Conservation (phyloP, 2,797 vertebrate species). For the Sternarchorhynchus goeldii region DNA sequence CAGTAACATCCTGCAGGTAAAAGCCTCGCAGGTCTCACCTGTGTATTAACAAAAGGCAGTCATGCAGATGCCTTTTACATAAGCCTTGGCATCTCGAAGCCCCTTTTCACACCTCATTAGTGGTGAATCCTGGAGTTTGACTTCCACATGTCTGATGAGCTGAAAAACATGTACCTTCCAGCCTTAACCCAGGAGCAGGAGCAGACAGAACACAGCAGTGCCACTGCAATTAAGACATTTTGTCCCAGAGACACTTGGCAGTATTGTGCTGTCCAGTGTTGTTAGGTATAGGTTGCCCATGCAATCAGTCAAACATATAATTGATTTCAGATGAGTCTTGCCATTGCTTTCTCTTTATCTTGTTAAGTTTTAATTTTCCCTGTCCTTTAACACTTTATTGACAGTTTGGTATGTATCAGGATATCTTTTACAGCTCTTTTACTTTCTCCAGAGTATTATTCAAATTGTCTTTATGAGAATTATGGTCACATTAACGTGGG, state of each 20-base stretch:
- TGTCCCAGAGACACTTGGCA: not conserved
- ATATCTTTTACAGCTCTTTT: no score
- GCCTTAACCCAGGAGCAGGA: slow-evolving; percentile 12
- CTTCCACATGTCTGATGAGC: slow-evolving; percentile 32
- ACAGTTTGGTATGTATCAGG: no score
- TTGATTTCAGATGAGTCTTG: not conserved
- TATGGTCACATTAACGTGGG: no score
- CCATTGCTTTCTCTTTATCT: not conserved
- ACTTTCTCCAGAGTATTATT: no score
- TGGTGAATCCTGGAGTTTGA: slow-evolving; percentile 13
- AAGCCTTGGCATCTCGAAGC: slow-evolving; percentile 35
- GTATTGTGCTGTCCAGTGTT: not conserved
- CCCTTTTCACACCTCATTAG: slow-evolving; percentile 27
- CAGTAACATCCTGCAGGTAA: not conserved
- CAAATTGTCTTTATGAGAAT: no score
- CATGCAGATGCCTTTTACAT: slow-evolving; percentile 38
- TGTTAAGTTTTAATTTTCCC: not conserved
- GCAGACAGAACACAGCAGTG: not conserved
- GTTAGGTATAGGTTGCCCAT: not conserved
- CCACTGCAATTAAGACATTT: not conserved
- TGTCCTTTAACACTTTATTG: no score
- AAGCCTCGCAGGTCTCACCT: not conserved
- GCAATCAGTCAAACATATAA: not conserved
- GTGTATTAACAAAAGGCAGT: slow-evolving; percentile 26
- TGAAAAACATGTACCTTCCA: slow-evolving; percentile 9